Base-by-base conservation (phyloP, 1,140 invertebrate genomes). In the Drosophila sp. region DNA sequence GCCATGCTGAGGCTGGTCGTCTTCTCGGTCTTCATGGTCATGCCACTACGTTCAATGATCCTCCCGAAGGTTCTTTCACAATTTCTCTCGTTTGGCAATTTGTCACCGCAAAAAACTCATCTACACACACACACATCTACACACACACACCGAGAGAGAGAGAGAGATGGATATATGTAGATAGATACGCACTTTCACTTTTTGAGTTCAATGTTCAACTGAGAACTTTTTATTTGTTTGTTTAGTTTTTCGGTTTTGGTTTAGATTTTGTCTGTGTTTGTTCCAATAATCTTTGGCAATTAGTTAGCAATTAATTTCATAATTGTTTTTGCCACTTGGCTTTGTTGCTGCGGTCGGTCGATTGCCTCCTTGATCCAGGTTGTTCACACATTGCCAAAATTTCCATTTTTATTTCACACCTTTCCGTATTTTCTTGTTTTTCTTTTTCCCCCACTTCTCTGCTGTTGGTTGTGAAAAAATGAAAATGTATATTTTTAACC, bases 271-370 rank as follows among this genome's bases (percentile, higher is more conserved):
- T n/a, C 10, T 5, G 23, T 5, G 23, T 69, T 72, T 72, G 63
- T 60, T 79, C 23, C 79, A 65, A 76, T 86, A 55, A 70, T 63
- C 76, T 35, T 11, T 50, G 61, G 40, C 83, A 87, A 87, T 87
- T 83, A 80, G 79, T 64, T 70, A 80, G 75, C 84, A 84, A 87
- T 87, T 72, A 84, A 89, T 87, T 87, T 87, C 84, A 84, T 89
- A 89, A 80, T 89, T 89, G 66, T 76, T 89, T 89, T 47, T 79
- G 72, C 44, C 44, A 50, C 44, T 50, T 50, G 44, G 70, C 60
- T 65, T 66, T 50, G 62, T 27, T 67, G 44, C 8, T 50, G 44
- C 44, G 32, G 47, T 33, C 32, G 25, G 60, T 57, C 35, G 33
- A 54, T 55, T 17, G 27, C 61, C 70, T 68, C 80, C 84, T 87